These are phyloP conservation scores for Sebastiscus tertius DNA, from an alignment of 2,797 vertebrate species.

Conservation along the genomic window DNA sequence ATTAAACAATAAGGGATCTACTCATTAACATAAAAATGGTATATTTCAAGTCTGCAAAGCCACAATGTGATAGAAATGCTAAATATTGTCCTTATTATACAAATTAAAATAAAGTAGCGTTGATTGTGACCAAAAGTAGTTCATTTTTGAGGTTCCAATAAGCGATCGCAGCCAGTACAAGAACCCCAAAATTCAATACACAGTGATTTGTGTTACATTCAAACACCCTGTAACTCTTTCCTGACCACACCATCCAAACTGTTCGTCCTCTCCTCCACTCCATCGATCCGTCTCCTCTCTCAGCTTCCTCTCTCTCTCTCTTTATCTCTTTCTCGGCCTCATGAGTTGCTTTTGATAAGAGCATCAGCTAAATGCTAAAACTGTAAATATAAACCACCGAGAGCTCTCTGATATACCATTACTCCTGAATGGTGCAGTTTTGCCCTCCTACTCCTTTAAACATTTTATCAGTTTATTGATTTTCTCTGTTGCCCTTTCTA, in stretches of 20 bases:
- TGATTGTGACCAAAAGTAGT: neutral
- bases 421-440: slow-evolving; percentile 1
- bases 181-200: neutral
- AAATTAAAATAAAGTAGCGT: neutral
- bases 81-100: neutral
- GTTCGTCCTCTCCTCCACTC: neutral
- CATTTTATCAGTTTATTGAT: slow-evolving; percentile 37
- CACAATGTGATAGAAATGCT: neutral
- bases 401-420: slow-evolving; percentile 11
- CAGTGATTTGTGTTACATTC: neutral
- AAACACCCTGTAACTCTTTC: neutral
- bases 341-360: slow-evolving; percentile 17
- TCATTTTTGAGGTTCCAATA: neutral
- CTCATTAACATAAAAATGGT: neutral
- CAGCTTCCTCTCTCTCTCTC: slow-evolving; percentile 14
- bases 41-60: neutral
- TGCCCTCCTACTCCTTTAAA: neutral
- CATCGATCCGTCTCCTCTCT: slow-evolving; percentile 20
- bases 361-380: slow-evolving; percentile 29
- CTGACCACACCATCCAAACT: neutral
- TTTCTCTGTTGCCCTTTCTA: slow-evolving; percentile 17
- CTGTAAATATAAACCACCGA: slow-evolving; percentile 36
- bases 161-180: too few species aligned
- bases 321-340: slow-evolving; percentile 4
- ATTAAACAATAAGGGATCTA: neutral